Percentiles rank a stretch among this genome's conserved stretches.
Conservation (phyloP, 2,113 vertebrate species). For the Callocephalon fimbriatum region DNA sequence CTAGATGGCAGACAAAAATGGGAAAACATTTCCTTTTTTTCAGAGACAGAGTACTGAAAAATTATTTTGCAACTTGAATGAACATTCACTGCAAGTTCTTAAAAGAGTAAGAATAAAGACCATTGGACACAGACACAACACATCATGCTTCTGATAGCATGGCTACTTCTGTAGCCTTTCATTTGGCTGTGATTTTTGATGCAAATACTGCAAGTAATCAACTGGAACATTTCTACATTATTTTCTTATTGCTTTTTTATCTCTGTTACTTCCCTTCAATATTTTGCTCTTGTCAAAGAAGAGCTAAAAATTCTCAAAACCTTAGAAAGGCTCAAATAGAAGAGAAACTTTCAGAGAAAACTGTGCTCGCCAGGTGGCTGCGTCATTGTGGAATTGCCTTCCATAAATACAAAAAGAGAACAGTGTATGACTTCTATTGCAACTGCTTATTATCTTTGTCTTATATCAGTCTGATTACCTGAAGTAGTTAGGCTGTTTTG, state of each 20-base stretch:
- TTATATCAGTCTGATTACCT: neutral
- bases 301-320: neutral
- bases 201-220: neutral
- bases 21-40: slow-evolving; percentile 20
- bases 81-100: neutral
- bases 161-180: neutral
- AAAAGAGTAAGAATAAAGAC: neutral
- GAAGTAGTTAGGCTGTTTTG: neutral
- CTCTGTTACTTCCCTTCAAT: neutral
- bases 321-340: neutral
- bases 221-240: neutral
- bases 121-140: neutral
- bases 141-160: neutral
- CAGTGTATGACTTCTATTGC: accelerated
- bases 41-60: neutral
- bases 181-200: neutral
- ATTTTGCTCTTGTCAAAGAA: neutral
- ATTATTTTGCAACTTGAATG: neutral
- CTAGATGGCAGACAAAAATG: slow-evolving; percentile 73
- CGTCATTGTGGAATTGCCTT: neutral
- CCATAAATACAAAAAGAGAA: neutral
- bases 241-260: neutral
- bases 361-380: neutral
- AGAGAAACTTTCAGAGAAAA: neutral
- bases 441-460: neutral